Evolutionary conservation across 2,888 invertebrate genomes (phyloP).

Genomic region (Taphrorychus bicolor): DNA sequence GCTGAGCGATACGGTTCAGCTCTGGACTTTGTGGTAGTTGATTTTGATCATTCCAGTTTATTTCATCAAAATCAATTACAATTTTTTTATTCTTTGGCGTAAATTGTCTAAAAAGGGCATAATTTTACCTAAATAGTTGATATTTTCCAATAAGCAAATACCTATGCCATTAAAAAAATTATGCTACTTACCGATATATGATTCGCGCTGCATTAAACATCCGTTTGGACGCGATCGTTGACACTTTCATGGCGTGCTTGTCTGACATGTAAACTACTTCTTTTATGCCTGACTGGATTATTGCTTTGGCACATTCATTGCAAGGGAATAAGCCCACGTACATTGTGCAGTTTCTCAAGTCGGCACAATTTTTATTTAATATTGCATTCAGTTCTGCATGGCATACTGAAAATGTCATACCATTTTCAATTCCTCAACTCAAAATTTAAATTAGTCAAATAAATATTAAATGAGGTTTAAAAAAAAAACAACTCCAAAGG

Average conservation of each 20-base stretch:
- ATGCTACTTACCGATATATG: slow-evolving; percentile 65
- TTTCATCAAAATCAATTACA: slow-evolving; percentile 72
- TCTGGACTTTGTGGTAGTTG: slow-evolving; percentile 61
- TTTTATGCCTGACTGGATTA: slow-evolving; percentile 91
- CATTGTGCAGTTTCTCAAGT: slow-evolving; percentile 80
- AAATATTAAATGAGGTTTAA: too few species aligned
- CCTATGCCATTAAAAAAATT: neutral
- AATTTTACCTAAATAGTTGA: neutral
- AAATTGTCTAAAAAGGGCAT: slow-evolving; percentile 67
- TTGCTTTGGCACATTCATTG: slow-evolving; percentile 96
- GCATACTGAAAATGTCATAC: slow-evolving; percentile 89
- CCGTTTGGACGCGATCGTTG: slow-evolving; percentile 76
- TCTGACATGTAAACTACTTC: slow-evolving; percentile 83
- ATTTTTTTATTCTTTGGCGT: slow-evolving; percentile 68
- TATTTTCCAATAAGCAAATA: neutral
- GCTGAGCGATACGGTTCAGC: too few species aligned
- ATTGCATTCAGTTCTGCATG: slow-evolving; percentile 99
- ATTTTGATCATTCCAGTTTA: slow-evolving; percentile 65
- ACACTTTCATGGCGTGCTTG: slow-evolving; percentile 73
- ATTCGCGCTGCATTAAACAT: slow-evolving; percentile 86
- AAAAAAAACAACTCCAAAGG: too few species aligned
- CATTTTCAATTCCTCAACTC: too few species aligned
- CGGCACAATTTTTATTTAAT: slow-evolving; percentile 83
- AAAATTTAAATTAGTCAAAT: neutral
- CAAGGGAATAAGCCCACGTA: slow-evolving; percentile 95